Conservation (phyloP, 2,797 vertebrate species). For the Melanotaenia nigrans region DNA sequence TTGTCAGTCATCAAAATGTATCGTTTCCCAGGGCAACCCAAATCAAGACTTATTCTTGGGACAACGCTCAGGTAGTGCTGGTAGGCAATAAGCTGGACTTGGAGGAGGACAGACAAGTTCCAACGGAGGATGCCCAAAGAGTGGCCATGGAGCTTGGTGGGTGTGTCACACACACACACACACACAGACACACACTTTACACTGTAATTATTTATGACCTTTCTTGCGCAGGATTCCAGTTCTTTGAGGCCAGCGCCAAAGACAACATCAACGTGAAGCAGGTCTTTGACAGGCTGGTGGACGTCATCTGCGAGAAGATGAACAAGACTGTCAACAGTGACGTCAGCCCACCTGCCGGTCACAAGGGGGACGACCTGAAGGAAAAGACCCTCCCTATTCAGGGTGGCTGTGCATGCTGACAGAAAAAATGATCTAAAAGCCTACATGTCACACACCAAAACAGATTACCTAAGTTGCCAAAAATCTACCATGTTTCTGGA, state of each 20-base stretch:
- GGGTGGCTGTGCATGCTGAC: slow-evolving; percentile 86
- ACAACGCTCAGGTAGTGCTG: slow-evolving; percentile 91
- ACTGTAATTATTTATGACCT: not conserved
- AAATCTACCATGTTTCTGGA: slow-evolving; percentile 37
- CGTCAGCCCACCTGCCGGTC: slow-evolving; percentile 58
- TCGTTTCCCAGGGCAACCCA: slow-evolving; percentile 88
- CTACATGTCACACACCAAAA: slow-evolving; percentile 14
- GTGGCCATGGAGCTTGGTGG: slow-evolving; percentile 88
- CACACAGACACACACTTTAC: not conserved
- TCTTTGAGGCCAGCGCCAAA: slow-evolving; percentile 93
- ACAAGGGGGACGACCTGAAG: slow-evolving; percentile 77
- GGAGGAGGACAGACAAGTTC: slow-evolving; percentile 89
- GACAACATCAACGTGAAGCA: slow-evolving; percentile 93
- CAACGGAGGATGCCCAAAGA: slow-evolving; percentile 83
- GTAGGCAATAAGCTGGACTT: slow-evolving; percentile 92
- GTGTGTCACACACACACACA: slow-evolving; percentile 14
- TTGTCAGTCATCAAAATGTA: not conserved
- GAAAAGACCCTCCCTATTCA: slow-evolving; percentile 72
- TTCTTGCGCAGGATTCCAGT: slow-evolving; percentile 83
- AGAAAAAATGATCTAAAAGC: not conserved
- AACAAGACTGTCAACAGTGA: slow-evolving; percentile 86
- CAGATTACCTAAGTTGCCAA: slow-evolving; percentile 28
- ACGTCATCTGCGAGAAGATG: slow-evolving; percentile 92
- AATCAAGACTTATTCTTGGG: slow-evolving; percentile 95
- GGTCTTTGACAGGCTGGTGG: slow-evolving; percentile 90